Conservation (phyloP, 2,797 vertebrate species). For the Smutsia temminckii region DNA sequence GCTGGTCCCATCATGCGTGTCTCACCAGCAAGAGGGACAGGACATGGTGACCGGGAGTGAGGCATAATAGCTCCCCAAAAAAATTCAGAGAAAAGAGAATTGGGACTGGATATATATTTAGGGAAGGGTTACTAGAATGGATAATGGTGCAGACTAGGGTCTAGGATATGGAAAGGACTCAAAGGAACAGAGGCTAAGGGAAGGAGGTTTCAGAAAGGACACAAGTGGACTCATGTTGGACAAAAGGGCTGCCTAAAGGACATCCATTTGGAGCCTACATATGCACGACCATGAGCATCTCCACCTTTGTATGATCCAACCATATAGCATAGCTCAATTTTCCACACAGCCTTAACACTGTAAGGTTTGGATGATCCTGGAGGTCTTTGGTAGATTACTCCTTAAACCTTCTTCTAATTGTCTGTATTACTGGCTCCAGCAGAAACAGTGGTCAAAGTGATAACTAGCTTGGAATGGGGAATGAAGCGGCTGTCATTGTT, state of each 20-base stretch:
- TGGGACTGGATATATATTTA: not conserved
- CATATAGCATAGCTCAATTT: not conserved
- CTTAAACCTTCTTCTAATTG: not conserved
- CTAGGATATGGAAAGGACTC: not conserved
- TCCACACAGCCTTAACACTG: not conserved
- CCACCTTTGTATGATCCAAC: not conserved
- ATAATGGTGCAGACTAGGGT: not conserved
- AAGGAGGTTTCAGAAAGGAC: not conserved
- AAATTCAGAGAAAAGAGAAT: too few relatives aligned
- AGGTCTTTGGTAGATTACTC: not conserved
- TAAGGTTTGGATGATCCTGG: not conserved
- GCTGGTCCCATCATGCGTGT: not conserved
- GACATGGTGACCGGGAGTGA: not conserved
- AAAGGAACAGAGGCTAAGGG: not conserved
- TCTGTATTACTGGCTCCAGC: not conserved
- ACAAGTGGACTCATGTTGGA: not conserved
- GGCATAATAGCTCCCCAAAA: not conserved
- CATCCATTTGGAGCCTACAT: not conserved
- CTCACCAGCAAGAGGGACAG: not conserved
- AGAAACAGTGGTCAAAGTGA: not conserved
- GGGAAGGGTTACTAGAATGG: not conserved
- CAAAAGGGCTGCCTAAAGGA: not conserved
- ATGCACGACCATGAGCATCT: not conserved
- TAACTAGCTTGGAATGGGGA: not conserved
- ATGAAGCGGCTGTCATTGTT: too few relatives aligned